Percentiles rank a stretch among this genome's conserved stretches.
Conservation (phyloP, 1,140 invertebrate species). For the Notospermus geniculatus region DNA sequence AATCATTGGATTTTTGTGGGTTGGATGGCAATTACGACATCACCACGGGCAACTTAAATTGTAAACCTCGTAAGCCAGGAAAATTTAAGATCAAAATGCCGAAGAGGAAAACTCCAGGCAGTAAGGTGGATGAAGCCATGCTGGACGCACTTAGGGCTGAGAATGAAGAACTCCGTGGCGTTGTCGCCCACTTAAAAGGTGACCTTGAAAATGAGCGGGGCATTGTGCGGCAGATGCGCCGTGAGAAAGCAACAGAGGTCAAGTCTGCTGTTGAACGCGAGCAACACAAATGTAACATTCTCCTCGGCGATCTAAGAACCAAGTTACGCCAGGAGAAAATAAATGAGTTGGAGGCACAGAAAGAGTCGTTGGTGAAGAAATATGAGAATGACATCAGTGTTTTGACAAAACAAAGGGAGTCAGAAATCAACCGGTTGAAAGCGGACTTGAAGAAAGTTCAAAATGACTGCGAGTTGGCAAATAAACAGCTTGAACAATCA, state of each 20-base stretch:
- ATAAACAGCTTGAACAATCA: constrained; percentile 15
- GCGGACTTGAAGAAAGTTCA: constrained; percentile 24
- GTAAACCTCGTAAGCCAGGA: too few relatives aligned
- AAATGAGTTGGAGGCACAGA: constrained; percentile 21
- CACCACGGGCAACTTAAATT: too few relatives aligned
- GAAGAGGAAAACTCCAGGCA: too few relatives aligned
- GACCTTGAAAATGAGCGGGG: constrained; percentile 30
- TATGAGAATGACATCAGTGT: constrained; percentile 27
- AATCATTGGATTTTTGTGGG: too few relatives aligned
- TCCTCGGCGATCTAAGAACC: constrained; percentile 18
- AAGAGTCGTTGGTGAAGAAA: constrained; percentile 16
- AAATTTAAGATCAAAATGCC: too few relatives aligned
- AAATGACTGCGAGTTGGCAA: not conserved
- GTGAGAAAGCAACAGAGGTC: constrained; percentile 30
- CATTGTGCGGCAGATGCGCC: constrained; percentile 23
- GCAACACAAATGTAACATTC: constrained; percentile 19
- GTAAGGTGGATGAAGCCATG: too few relatives aligned
- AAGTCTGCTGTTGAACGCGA: constrained; percentile 23
- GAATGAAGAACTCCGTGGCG: constrained; percentile 27
- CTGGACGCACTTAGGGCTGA: too few relatives aligned
- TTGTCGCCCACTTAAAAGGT: constrained; percentile 20
- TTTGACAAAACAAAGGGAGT: constrained; percentile 22
- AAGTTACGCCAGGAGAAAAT: constrained; percentile 27
- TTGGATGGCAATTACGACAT: too few relatives aligned
- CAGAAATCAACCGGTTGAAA: constrained; percentile 26